Base-by-base conservation (phyloP, 37 sponge, comb jelly and placozoan genomes). In the Chondrilla cf. caribensis region DNA sequence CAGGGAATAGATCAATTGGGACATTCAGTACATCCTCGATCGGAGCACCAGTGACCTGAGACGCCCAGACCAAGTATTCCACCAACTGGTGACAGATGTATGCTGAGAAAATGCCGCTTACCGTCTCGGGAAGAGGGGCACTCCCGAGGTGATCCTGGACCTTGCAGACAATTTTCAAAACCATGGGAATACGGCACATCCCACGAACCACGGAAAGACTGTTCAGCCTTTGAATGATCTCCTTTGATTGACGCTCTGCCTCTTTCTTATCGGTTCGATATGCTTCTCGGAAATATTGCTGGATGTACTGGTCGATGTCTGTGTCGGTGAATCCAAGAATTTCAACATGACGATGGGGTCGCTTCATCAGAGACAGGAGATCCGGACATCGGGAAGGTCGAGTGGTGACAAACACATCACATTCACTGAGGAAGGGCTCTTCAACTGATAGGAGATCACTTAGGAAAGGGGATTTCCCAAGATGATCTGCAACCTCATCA, bases 321-420 rank as follows among this genome's bases (percentile, higher is more conserved):
- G 31, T 19, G 21, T 73, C 76, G 21, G 76, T 39, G 25, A 73
- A 73, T 9, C 76, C 76, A 40, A 73, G 76, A 25, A 73, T 73
- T 38, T 73, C 43, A 18, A 73, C 41, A 25, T 73, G 76, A 39
- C 41, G 41, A 73, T 24, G 21, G 2, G 24, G 76, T 36, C 15
- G 21, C 6, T 40, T 22, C 76, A 73, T 73, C 24, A 39, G 76
- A 40, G 42, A 5, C 24, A 73, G 19, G 24, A 73, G 44, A n/a
- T 73, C 76, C 22, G 76, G 76, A 39, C 76, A 73, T 11, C 38
- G 31, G 40, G 36, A 37, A 21, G 76, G 76, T 1, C 76, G 76
- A 0, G 76, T 38, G 25, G 44, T 73, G 43, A 73, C 76, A 73
- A 73, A 24, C 41, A 73, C 24, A 25, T 73, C 76, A 73, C 76